Base-by-base conservation (phyloP, 2,113 vertebrate genomes). In the Daphoenositta chrysoptera region DNA sequence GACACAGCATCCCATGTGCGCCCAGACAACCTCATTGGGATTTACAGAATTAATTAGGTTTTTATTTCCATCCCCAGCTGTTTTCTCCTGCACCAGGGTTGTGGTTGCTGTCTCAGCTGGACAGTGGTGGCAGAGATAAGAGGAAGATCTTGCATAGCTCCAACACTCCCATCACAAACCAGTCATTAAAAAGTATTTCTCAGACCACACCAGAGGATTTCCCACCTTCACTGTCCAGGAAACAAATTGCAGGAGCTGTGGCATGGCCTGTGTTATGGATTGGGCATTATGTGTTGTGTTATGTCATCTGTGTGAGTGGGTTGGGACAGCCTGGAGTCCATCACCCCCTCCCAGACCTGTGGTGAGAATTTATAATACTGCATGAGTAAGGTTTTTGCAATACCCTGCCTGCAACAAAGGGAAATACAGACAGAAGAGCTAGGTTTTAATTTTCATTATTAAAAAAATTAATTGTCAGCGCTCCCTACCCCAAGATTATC, bases 41-140 rank as follows among this genome's bases (percentile, higher is more conserved):
- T 95, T 97, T 97, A 96, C 94, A 94, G 91, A 97, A 98, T 98
- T 98, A 98, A 98, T 98, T 97, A 97, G 96, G 90, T 95, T 97
- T 97, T 97, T 97, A 96, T 98, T 97, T 96, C 80, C 92, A 95
- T 95, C 93, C 93, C 96, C 97, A 97, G 97, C 97, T 98, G 97
- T 97, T 97, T 97, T 95, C 89, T 95, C 37, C 75, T 44, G 65
- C 79, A 66, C 91, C 77, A 22, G 83, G 88, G 86, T 76, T 17
- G 23, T 63, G 68, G 80, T 60, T 69, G 5, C 73, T 94, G 60
- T 96, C 95, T 97, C 95, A 95, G 93, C 72, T 98, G 97, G 94
- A 94, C 97, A 78, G 76, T 1, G 28, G 94, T 80, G 26, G 89
- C 81, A 82, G 68, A 86, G 85, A 92, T n/a, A 82, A 72, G 54